phyloP scores from a whole-genome alignment of 2,113 vertebrate genomes.

The Archocentrus centrarchus region DNA sequence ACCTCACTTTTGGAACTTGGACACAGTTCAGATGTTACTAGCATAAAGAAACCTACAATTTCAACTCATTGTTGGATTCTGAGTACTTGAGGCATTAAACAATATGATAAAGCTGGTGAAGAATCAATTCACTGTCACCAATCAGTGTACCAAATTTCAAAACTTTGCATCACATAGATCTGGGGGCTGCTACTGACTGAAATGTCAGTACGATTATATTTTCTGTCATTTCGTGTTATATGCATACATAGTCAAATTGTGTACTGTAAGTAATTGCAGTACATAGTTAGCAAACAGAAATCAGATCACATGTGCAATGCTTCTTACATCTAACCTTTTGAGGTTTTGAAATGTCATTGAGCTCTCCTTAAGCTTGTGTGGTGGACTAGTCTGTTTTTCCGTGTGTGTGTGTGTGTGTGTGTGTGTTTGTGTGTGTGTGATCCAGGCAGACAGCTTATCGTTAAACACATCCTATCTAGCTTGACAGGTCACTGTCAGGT shows the following conservation, averaged over 20 bases:
- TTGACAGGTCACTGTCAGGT: slow-evolving; percentile 83
- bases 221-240: neutral
- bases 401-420: slow-evolving; percentile 30
- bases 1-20: neutral
- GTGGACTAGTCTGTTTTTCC: slow-evolving; percentile 33
- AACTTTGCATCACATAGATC: too few relatives aligned
- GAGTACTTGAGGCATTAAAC: neutral
- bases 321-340: slow-evolving; percentile 66
- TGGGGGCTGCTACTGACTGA: too few relatives aligned
- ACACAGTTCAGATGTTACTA: neutral
- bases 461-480: slow-evolving; percentile 79
- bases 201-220: neutral
- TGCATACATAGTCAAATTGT: slow-evolving; percentile 20
- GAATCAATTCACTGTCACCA: neutral
- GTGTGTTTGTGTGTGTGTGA: slow-evolving; percentile 44
- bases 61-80: neutral
- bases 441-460: slow-evolving; percentile 78
- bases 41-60: neutral
- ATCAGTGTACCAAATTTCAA: neutral
- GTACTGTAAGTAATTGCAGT: slow-evolving; percentile 21
- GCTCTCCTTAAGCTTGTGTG: slow-evolving; percentile 48
- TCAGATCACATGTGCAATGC: slow-evolving; percentile 35
- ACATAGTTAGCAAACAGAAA: slow-evolving; percentile 50
- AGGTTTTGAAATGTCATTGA: slow-evolving; percentile 70
- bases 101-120: neutral